A percentile compares a stretch with the other conserved stretches of the same genome.
phyloP scores from a whole-genome alignment of 2,888 invertebrate species.

The Cephus runcator region DNA sequence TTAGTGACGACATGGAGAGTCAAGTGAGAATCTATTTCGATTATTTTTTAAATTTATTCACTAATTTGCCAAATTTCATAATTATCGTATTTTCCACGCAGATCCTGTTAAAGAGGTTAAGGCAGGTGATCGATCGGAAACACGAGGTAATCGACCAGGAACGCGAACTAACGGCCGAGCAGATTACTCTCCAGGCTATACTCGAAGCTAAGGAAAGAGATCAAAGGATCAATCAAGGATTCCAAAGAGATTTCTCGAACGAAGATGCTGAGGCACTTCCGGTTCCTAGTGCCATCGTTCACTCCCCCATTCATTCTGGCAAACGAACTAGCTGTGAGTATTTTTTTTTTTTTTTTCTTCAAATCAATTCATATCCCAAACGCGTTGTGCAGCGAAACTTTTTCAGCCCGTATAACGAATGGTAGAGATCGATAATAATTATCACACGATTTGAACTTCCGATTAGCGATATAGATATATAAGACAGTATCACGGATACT shows the following conservation, averaged over 20 bases:
- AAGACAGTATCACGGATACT: background rate
- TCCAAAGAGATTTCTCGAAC: slow-evolving; percentile 3
- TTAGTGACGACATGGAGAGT: slow-evolving; percentile 40
- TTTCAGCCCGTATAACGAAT: background rate
- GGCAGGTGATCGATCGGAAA: slow-evolving; percentile 43
- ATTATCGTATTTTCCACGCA: slow-evolving; percentile 8
- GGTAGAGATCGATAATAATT: background rate
- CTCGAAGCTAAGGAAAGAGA: slow-evolving; percentile 43
- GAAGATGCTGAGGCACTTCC: slow-evolving; percentile 51
- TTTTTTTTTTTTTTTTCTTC: slow-evolving; percentile 22
- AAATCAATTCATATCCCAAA: background rate
- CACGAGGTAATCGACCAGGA: slow-evolving; percentile 48
- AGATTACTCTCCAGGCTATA: slow-evolving; percentile 47
- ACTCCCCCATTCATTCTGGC: slow-evolving; percentile 42
- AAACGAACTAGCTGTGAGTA: slow-evolving; percentile 58
- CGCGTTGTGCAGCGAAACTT: background rate
- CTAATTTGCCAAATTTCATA: background rate
- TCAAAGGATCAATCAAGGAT: slow-evolving; percentile 26
- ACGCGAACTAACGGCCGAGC: slow-evolving; percentile 48
- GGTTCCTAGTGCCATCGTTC: slow-evolving; percentile 48
- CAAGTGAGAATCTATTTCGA: slow-evolving; percentile 36
- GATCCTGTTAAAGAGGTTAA: slow-evolving; percentile 45
- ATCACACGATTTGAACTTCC: background rate
- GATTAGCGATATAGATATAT: background rate
- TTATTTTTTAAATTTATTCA: background rate